phyloP scores from a whole-genome alignment of 2,113 vertebrate species.

The Acanthisitta chloris region DNA sequence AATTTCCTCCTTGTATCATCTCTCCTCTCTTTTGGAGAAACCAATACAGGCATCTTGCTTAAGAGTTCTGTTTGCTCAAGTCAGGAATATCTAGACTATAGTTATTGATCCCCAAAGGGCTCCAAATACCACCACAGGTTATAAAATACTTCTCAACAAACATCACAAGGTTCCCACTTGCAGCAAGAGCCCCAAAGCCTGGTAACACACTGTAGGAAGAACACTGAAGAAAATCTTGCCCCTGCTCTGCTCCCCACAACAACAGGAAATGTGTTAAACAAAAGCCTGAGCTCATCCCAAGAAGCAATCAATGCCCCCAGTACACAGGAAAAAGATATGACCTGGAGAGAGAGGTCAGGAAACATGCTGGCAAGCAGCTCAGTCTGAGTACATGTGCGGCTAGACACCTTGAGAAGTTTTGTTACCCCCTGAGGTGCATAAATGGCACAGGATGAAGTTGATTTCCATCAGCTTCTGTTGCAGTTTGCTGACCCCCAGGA shows the following conservation, averaged over 20 bases:
- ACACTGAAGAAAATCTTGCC: neutral
- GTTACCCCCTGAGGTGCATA: neutral
- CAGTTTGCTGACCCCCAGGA: neutral
- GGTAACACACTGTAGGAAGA: neutral
- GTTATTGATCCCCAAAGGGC: neutral
- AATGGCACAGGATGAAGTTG: neutral
- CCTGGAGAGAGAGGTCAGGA: neutral
- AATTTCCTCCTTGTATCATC: neutral
- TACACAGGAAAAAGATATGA: neutral
- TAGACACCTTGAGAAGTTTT: neutral
- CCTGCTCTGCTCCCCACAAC: neutral
- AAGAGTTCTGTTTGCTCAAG: neutral
- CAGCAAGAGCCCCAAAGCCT: neutral
- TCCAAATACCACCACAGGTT: neutral
- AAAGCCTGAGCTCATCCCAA: conserved; percentile 4
- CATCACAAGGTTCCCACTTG: neutral
- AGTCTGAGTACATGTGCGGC: accelerated
- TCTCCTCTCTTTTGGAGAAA: neutral
- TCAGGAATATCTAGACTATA: neutral
- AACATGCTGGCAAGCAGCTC: neutral
- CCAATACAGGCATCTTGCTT: neutral
- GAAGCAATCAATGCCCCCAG: neutral
- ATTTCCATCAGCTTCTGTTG: neutral
- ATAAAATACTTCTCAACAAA: neutral
- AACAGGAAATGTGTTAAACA: neutral